Evolutionary conservation across 2,113 vertebrate species (phyloP).

Genomic region (Hystrix cristata): DNA sequence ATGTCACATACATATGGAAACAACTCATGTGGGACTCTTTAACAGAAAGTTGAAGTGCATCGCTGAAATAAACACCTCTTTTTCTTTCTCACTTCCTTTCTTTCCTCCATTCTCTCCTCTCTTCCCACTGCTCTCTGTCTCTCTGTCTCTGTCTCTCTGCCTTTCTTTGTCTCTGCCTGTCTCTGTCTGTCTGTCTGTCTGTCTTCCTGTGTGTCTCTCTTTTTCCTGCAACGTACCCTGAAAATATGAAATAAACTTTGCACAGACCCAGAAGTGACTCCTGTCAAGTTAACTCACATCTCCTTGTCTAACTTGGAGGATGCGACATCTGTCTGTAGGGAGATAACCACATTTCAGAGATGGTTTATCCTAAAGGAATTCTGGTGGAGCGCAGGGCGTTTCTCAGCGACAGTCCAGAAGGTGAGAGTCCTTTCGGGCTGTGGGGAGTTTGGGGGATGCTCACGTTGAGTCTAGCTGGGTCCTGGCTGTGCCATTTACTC

Average conservation of each 20-base stretch:
- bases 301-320: not conserved
- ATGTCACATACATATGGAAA: not conserved
- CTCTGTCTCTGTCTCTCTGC: not conserved
- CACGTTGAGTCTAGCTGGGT: fast-evolving
- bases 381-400: not conserved
- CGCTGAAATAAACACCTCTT: not conserved
- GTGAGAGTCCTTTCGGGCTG: fast-evolving
- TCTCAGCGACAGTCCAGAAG: not conserved
- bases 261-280: not conserved
- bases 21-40: not conserved
- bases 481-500: not conserved
- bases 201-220: too few species aligned
- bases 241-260: not conserved
- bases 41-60: not conserved
- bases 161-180: too few species aligned
- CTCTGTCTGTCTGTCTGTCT: too few species aligned
- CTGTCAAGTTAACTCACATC: not conserved
- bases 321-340: not conserved
- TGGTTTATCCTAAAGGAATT: not conserved
- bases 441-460: too few species aligned
- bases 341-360: not conserved
- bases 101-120: too few species aligned
- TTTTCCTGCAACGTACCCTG: not conserved
- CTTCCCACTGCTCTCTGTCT: not conserved
- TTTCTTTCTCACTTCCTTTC: too few species aligned